Conservation (phyloP, 1,140 invertebrate genomes). For the Penaeus chinensis region DNA sequence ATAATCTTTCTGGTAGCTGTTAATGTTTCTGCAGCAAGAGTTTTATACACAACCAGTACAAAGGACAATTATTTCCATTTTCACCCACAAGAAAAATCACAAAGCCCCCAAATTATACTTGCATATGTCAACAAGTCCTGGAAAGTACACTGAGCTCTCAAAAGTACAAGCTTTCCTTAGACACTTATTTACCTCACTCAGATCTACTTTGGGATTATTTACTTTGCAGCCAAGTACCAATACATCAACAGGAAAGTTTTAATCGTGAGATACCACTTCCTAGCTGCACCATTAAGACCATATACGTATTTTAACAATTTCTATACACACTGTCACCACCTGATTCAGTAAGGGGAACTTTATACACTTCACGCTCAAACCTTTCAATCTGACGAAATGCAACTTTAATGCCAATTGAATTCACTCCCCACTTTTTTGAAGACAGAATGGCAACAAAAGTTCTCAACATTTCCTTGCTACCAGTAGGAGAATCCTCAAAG, state of each 20-base stretch:
- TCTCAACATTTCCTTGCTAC: constrained; percentile 38
- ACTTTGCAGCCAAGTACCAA: not conserved
- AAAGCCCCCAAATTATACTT: not conserved
- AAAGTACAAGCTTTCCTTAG: not conserved
- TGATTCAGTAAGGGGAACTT: not conserved
- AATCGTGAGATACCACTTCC: not conserved
- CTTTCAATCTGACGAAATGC: too few relatives aligned
- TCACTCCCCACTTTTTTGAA: constrained; percentile 22
- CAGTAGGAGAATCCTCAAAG: constrained; percentile 34
- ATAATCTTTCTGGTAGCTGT: not conserved
- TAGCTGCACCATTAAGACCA: not conserved
- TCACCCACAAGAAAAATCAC: constrained; percentile 1
- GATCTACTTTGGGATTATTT: not conserved
- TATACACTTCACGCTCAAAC: too few relatives aligned
- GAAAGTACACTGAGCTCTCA: not conserved
- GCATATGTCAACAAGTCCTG: not conserved
- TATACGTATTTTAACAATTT: not conserved
- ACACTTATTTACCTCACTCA: constrained; percentile 5
- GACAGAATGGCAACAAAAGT: constrained; percentile 11
- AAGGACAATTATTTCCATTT: constrained; percentile 13
- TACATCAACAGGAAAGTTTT: not conserved
- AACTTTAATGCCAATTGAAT: constrained; percentile 17
- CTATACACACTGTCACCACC: not conserved
- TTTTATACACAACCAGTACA: not conserved
- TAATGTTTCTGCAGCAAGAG: not conserved